Conservation (phyloP, 2,797 vertebrate species). For the Spinus olivaceus region DNA sequence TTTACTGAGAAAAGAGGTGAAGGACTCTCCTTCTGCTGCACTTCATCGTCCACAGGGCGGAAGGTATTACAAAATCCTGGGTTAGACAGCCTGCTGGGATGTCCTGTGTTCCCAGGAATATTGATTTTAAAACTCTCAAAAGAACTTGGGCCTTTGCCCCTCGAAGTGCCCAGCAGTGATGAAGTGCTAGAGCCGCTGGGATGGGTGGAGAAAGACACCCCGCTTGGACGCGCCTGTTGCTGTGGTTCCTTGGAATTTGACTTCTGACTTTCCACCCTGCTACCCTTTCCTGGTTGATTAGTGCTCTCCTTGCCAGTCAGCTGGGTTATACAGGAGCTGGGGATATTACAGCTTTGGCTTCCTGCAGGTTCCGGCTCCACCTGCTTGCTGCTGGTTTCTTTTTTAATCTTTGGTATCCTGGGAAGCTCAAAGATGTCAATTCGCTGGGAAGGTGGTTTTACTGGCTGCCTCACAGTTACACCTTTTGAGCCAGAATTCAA, state of each 20-base stretch:
- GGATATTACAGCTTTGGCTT: constrained; percentile 62
- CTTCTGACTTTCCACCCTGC: constrained; percentile 70
- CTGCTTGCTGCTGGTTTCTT: constrained; percentile 60
- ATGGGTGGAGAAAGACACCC: constrained; percentile 22
- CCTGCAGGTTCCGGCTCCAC: background rate
- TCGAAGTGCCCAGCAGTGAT: background rate
- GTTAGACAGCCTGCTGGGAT: constrained; percentile 73
- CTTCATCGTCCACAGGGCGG: constrained; percentile 75
- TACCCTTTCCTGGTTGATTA: constrained; percentile 29
- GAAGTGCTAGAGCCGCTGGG: constrained; percentile 47
- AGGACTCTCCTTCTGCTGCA: constrained; percentile 69
- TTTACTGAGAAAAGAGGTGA: constrained; percentile 60
- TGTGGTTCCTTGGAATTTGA: constrained; percentile 66
- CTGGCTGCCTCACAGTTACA: constrained; percentile 60
- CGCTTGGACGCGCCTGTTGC: constrained; percentile 31
- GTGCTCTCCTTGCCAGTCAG: constrained; percentile 83
- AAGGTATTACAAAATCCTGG: constrained; percentile 74
- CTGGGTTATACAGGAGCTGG: constrained; percentile 81
- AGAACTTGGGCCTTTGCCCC: constrained; percentile 71
- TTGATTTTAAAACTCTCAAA: constrained; percentile 92
- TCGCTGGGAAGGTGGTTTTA: constrained; percentile 78
- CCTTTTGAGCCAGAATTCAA: constrained; percentile 35
- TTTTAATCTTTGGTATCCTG: constrained; percentile 94
- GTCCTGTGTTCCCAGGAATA: constrained; percentile 85
- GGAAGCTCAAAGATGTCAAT: constrained; percentile 88